Evolutionary conservation across 2,888 invertebrate genomes (phyloP).

Genomic region (Parthenolecanium corni): DNA sequence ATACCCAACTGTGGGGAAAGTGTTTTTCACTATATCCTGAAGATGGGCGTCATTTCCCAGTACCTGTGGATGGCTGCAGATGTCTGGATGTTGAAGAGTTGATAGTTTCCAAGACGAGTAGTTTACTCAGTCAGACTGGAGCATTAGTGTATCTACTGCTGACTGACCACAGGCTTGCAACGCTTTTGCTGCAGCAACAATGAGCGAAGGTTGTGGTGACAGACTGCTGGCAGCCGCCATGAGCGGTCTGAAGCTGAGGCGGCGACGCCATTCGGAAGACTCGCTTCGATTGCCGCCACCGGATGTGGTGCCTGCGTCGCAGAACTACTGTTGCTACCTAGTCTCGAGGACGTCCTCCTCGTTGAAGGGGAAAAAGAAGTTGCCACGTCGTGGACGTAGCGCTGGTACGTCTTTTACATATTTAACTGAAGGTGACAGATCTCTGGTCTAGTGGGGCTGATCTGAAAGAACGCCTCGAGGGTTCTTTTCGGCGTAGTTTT

Average conservation of each 20-base stretch:
- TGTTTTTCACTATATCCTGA: not conserved
- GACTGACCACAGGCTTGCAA: not conserved
- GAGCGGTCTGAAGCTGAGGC: slow-evolving; percentile 52
- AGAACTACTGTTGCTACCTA: slow-evolving; percentile 27
- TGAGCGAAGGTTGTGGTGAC: slow-evolving; percentile 45
- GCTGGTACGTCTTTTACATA: too few relatives aligned
- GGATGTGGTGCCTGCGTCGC: slow-evolving; percentile 32
- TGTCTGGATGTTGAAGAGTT: not conserved
- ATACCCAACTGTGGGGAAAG: not conserved
- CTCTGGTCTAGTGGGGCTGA: not conserved
- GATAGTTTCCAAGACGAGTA: not conserved
- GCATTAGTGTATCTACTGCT: not conserved
- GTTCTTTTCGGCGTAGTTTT: too few relatives aligned
- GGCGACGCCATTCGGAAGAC: slow-evolving; percentile 46
- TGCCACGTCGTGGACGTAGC: not conserved
- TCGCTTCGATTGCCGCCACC: slow-evolving; percentile 43
- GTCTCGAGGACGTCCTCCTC: slow-evolving; percentile 6
- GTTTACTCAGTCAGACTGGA: not conserved
- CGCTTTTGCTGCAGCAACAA: not conserved
- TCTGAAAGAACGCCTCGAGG: not conserved
- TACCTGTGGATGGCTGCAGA: not conserved
- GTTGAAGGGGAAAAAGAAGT: slow-evolving; percentile 13
- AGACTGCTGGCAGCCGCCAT: slow-evolving; percentile 46
- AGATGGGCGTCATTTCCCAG: too few relatives aligned
- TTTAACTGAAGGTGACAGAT: too few relatives aligned